A percentile compares a stretch with the other conserved stretches of the same genome.
These are phyloP conservation scores for Tridacna crocea DNA, from an alignment of 2,888 invertebrate species.

Conservation along the genomic window DNA sequence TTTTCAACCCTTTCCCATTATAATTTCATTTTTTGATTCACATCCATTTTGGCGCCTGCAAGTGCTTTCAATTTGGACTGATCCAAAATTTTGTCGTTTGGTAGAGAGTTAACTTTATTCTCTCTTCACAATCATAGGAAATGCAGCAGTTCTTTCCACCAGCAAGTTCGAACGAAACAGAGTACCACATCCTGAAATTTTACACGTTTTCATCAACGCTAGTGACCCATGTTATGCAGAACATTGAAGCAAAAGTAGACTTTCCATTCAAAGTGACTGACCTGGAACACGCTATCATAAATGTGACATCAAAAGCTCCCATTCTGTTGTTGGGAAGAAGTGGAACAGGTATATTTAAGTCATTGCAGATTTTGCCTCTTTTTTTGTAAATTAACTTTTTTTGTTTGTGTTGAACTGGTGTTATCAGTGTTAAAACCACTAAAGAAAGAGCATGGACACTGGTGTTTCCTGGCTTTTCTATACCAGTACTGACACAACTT, in stretches of 20 bases:
- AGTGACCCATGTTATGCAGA: slow-evolving; percentile 72
- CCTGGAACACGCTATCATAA: slow-evolving; percentile 78
- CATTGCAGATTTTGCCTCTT: too few species aligned
- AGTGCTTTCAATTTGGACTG: too few species aligned
- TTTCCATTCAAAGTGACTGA: slow-evolving; percentile 81
- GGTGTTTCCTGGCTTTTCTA: too few species aligned
- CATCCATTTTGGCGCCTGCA: too few species aligned
- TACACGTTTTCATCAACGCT: slow-evolving; percentile 77
- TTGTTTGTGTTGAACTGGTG: not conserved
- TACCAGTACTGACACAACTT: too few species aligned
- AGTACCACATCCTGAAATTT: slow-evolving; percentile 81
- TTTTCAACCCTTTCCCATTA: not conserved
- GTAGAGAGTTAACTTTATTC: too few species aligned
- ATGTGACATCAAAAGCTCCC: slow-evolving; percentile 68
- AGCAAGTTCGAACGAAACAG: slow-evolving; percentile 75
- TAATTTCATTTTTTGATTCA: too few species aligned
- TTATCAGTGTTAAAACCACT: too few species aligned
- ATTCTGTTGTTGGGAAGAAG: slow-evolving; percentile 80
- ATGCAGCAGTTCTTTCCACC: slow-evolving; percentile 72
- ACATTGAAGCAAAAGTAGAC: slow-evolving; percentile 73
- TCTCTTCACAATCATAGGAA: slow-evolving; percentile 29
- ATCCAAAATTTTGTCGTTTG: too few species aligned
- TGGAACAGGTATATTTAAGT: slow-evolving; percentile 71
- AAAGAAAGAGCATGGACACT: too few species aligned
- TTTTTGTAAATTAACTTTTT: not conserved